These are phyloP conservation scores for Dipodomys ordii DNA, from an alignment of 2,113 vertebrate species.

Conservation along the genomic window DNA sequence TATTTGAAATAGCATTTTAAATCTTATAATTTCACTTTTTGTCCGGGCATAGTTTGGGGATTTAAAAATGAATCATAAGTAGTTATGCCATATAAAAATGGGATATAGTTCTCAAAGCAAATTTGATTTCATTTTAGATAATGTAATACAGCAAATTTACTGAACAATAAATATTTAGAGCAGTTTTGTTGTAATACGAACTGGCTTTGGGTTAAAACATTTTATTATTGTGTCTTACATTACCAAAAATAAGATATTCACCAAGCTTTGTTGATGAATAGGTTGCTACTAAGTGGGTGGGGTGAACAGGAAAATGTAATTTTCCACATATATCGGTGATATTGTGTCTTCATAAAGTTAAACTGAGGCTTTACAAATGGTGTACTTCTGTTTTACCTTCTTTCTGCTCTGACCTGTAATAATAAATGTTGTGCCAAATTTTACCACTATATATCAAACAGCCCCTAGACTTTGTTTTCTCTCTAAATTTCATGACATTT, in stretches of 20 bases:
- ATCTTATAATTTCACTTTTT: background rate
- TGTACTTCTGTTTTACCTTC: background rate
- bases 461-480: background rate
- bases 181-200: background rate
- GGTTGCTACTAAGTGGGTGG: background rate
- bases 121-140: background rate
- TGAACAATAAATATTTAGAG: background rate
- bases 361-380: background rate
- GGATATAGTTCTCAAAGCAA: background rate
- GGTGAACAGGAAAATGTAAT: background rate
- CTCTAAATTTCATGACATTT: background rate
- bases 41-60: background rate
- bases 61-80: slow-evolving; percentile 26
- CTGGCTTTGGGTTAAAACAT: background rate
- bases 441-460: background rate
- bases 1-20: background rate
- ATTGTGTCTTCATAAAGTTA: background rate
- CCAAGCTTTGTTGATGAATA: background rate
- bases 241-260: background rate
- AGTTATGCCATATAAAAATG: background rate
- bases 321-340: background rate
- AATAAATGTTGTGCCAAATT: background rate
- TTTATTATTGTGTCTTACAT: background rate
- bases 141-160: background rate
- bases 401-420: background rate